Evolutionary conservation across 53 echinoderm and acorn worm species (phyloP), one percentile per base, ranked within the genome.

Genomic region (Antedon mediterranea): DNA sequence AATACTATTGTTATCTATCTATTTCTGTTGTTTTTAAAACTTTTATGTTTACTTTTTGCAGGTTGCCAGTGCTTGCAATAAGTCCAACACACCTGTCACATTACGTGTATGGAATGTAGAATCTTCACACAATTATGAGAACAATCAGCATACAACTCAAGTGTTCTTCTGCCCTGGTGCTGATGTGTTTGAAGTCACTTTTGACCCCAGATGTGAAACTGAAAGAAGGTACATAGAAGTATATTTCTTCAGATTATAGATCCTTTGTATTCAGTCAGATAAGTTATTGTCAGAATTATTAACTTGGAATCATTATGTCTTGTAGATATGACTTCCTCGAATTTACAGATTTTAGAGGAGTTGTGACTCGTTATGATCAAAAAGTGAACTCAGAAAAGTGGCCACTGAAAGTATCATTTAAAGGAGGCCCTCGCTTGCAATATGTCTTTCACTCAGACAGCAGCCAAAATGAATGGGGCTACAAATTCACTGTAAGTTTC

Each of bases 111-210:
- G 98, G 98, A 84, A 98, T 70, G 88, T 92, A 20, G 98, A 98
- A 75, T 98, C 98, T 0, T 71, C 88, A 11, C 98, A 98, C 79
- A 93, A 90, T 43, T 98, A 98, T 78, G 86, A 88, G 72, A 90
- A 92, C 79, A 98, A 93, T 78, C 90, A 89, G 71, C 93, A 98
- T 44, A 73, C 88, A 34, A 98, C 88, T 20, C 98, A 98, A 82
- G 88, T 98, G 75, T 98, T 98, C 77, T 89, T 87, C 77, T 98
- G 92, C 76, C 98, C 92, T 28, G 98, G 98, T 28, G 98, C 98
- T 15, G 87, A 89, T 70, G 80, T 85, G 32, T 98, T 98, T 72
- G 88, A 93, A 31, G 85, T 98, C 33, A 85, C 82, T 43, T 98
- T 98, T 83, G 98, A 98, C 73, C 71, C 88, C 13, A 86, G 88